Conservation (phyloP, 2,797 vertebrate genomes). For the Rhynchotus rufescens region DNA sequence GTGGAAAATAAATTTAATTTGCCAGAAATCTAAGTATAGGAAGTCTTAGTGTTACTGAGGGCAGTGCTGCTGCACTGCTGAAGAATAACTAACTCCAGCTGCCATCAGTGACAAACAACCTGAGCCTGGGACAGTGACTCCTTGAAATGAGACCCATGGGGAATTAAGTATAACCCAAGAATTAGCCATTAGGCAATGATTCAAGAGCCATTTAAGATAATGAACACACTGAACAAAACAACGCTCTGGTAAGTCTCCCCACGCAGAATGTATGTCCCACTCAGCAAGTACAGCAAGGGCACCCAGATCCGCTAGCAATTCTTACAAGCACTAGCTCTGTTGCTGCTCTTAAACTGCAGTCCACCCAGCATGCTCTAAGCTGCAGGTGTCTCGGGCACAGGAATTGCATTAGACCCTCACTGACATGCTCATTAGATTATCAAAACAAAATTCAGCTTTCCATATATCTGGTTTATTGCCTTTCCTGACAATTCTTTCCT, state of each 20-base stretch:
- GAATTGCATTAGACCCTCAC: background rate
- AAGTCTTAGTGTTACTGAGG: background rate
- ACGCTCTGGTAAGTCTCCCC: background rate
- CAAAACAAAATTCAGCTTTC: background rate
- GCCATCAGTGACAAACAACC: background rate
- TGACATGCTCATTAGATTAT: background rate
- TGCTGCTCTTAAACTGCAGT: background rate
- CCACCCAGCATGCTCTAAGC: background rate
- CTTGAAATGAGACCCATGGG: background rate
- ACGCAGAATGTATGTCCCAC: fast-evolving
- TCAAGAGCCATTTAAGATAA: background rate
- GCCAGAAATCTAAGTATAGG: background rate
- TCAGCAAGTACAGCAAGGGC: background rate
- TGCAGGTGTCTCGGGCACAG: background rate
- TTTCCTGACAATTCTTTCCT: background rate
- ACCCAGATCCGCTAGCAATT: background rate
- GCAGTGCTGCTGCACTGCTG: background rate
- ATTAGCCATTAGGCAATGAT: background rate
- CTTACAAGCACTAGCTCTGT: background rate
- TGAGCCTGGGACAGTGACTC: background rate
- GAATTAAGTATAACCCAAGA: background rate
- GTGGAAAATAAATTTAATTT: background rate
- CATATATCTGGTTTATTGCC: background rate
- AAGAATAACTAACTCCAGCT: background rate
- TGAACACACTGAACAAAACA: background rate